Percentiles rank a stretch among this genome's conserved stretches.
Conservation (phyloP, 1,140 invertebrate species). For the Drosophila bipectinata region DNA sequence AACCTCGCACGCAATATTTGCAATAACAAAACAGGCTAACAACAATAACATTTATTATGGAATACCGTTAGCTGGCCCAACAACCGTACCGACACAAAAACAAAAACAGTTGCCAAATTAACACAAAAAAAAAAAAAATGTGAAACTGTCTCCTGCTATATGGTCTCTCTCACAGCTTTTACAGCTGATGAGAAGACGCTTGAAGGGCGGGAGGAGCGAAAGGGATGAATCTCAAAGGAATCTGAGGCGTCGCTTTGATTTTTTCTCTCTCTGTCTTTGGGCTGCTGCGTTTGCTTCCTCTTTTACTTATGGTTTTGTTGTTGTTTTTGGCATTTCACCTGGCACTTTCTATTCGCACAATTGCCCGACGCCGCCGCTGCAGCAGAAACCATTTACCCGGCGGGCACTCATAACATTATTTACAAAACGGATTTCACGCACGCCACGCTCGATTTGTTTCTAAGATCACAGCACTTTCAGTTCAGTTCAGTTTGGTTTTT, state of each 20-base stretch:
- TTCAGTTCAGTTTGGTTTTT: constrained; percentile 11
- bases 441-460: constrained; percentile 33
- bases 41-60: constrained; percentile 43
- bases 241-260: constrained; percentile 62
- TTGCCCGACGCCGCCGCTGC: constrained; percentile 1
- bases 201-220: constrained; percentile 18
- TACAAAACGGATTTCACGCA: constrained; percentile 46
- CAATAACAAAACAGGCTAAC: constrained; percentile 43
- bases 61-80: constrained; percentile 40
- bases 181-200: constrained; percentile 14
- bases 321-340: constrained; percentile 20
- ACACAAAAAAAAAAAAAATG: constrained; percentile 2
- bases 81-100: constrained; percentile 37
- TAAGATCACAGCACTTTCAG: constrained; percentile 43
- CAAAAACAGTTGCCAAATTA: background rate
- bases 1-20: constrained; percentile 45
- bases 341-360: constrained; percentile 48
- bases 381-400: background rate
- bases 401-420: constrained; percentile 26
- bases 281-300: constrained; percentile 30
- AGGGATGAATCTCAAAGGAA: constrained; percentile 41
- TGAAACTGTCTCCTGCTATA: background rate
- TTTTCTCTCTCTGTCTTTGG: constrained; percentile 25
- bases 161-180: constrained; percentile 4
- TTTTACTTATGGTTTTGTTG: background rate